Conservation (phyloP, 2,888 invertebrate genomes). For the Apotomis capreana region DNA sequence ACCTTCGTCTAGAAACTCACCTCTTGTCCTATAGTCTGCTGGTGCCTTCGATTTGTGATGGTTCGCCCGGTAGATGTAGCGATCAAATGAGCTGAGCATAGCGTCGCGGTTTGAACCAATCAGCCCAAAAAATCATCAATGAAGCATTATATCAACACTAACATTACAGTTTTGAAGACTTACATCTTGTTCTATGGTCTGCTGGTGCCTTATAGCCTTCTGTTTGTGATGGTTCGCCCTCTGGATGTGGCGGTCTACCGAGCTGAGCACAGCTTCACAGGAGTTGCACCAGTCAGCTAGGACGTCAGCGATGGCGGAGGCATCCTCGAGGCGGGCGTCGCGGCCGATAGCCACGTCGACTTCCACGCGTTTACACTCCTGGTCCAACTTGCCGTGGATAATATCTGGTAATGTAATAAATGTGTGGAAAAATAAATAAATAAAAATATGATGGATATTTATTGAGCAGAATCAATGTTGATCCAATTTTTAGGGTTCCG, state of each 20-base stretch:
- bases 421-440: no score
- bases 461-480: no score
- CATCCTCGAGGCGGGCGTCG: constrained; percentile 93
- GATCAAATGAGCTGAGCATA: constrained; percentile 91
- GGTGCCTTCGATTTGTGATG: constrained; percentile 92
- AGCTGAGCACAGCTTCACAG: constrained; percentile 94
- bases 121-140: background rate
- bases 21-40: constrained; percentile 93
- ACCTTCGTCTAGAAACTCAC: constrained; percentile 85
- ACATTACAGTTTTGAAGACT: background rate
- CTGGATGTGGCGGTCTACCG: constrained; percentile 94
- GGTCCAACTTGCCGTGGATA: constrained; percentile 97
- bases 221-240: constrained; percentile 94
- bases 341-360: constrained; percentile 97
- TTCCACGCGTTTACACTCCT: constrained; percentile 96
- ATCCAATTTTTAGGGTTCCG: no score
- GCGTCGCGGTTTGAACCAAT: background rate
- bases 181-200: constrained; percentile 94
- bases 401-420: constrained; percentile 91
- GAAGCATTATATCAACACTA: background rate
- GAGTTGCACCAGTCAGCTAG: constrained; percentile 94
- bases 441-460: background rate
- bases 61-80: constrained; percentile 94
- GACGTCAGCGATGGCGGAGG: constrained; percentile 91
- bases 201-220: constrained; percentile 89